Conservation (phyloP, 2,113 vertebrate species). For the Antennarius striatus region DNA sequence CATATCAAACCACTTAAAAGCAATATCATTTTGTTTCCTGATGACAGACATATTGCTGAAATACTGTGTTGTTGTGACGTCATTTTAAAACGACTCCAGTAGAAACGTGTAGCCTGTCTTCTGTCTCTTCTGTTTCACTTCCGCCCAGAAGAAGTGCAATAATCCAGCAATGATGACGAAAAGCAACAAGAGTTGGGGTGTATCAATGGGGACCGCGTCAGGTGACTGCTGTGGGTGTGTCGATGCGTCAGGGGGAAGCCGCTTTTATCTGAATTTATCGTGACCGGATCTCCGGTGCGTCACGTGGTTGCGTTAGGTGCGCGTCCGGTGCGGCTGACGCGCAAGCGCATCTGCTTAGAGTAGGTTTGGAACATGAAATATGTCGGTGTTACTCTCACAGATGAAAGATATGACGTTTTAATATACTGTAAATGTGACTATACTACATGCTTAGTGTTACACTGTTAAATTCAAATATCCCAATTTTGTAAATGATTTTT, state of each 20-base stretch:
- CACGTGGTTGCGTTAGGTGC: constrained; percentile 50
- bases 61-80: constrained; percentile 58
- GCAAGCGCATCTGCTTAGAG: too few species aligned
- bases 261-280: constrained; percentile 39
- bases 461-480: constrained; percentile 54
- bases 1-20: constrained; percentile 75
- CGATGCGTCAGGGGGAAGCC: neutral
- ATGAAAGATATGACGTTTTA: constrained; percentile 52
- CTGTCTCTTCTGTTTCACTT: constrained; percentile 51
- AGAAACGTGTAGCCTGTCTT: constrained; percentile 44
- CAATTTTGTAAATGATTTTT: constrained; percentile 69
- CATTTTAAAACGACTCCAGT: constrained; percentile 49
- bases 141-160: constrained; percentile 64
- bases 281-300: constrained; percentile 53
- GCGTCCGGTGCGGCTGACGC: constrained; percentile 17
- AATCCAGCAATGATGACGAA: constrained; percentile 45
- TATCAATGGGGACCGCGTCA: neutral
- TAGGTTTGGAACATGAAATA: constrained; percentile 49
- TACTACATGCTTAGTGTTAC: constrained; percentile 63
- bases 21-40: constrained; percentile 72
- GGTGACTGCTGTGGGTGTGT: neutral
- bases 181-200: constrained; percentile 23
- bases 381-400: constrained; percentile 59
- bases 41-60: constrained; percentile 60
- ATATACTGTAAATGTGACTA: constrained; percentile 63